Base-by-base conservation (phyloP, 2,113 vertebrate genomes). In the Toxotes jaculatrix region DNA sequence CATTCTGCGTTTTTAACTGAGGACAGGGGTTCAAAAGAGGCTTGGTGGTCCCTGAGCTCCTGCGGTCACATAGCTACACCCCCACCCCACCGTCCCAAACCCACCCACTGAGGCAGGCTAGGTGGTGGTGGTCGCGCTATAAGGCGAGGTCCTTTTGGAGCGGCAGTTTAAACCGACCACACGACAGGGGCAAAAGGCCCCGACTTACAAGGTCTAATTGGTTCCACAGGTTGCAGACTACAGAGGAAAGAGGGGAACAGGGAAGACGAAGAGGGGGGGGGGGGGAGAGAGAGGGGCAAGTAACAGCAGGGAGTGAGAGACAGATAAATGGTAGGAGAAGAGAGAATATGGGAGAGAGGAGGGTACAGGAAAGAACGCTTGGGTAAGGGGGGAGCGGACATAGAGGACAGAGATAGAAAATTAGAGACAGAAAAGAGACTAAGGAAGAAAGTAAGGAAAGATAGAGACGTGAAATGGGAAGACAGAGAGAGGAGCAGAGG, bases 221-320 rank as follows among this genome's bases (percentile, higher is more conserved):
- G 89, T 95, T 95, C 92, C 88, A 93, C 94, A 95, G 95, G 93
- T 92, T 93, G 87, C 73, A 86, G 86, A 90, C 83, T 82, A 72
- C 78, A 87, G 84, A 86, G 74, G 77, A 83, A 87, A 72, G 61
- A 76, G 77, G 66, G 79, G 77, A 80, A 43, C 47, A 0, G 27
- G 57, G 78, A 55, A 60, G 53, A 13, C 1, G 16, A 40, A 14
- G 51, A 62, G 73, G 61, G 53, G 53, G 47, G 34, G n/a, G 57
- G 13, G 63, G 38, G 47, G 40, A 9, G 45, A 32, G 21, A n/a
- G 21, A 43, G 62, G 60, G 74, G 72, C 5, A 40, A 16, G 23
- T 6, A 76, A 66, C 85, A 81, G 85, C 77, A 74, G 66, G 82
- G 74, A 71, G 65, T 1, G 61, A 80, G 87, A 82, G 85, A 83